phyloP scores from a whole-genome alignment of 2,797 vertebrate species.

The Antrozous pallidus region DNA sequence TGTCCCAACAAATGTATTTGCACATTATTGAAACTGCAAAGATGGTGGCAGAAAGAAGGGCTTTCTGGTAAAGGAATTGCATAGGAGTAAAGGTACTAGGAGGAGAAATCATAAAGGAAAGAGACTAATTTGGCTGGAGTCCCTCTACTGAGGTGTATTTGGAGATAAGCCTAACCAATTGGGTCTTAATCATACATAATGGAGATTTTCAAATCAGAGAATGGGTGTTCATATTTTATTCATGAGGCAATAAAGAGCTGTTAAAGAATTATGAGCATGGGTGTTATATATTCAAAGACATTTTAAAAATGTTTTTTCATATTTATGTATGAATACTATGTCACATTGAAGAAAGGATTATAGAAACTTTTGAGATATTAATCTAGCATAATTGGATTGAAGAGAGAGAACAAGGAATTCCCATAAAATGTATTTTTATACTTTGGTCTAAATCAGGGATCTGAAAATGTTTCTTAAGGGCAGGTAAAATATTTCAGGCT shows the following conservation, averaged over 20 bases:
- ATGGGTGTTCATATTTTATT: slow-evolving; percentile 25
- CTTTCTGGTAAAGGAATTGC: neutral
- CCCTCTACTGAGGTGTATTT: neutral
- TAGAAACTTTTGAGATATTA: neutral
- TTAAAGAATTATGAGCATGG: slow-evolving; percentile 12
- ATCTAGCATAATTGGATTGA: neutral
- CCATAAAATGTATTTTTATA: neutral
- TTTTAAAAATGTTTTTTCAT: neutral
- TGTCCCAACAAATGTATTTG: neutral
- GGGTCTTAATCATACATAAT: neutral
- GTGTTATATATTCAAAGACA: neutral
- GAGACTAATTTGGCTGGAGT: neutral
- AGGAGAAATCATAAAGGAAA: neutral
- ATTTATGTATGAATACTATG: neutral
- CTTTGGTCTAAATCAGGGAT: neutral
- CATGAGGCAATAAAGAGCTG: neutral
- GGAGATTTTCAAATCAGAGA: neutral
- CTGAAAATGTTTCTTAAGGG: neutral
- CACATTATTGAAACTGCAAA: neutral
- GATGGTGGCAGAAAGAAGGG: neutral
- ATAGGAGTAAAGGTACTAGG: neutral
- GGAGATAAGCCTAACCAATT: neutral
- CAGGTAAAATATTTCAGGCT: neutral
- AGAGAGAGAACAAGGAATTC: neutral
- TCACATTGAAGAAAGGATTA: slow-evolving; percentile 24